Percentiles rank a stretch among this genome's conserved stretches.
Conservation (phyloP, 1,140 invertebrate genomes). For the Brachionus sp. region DNA sequence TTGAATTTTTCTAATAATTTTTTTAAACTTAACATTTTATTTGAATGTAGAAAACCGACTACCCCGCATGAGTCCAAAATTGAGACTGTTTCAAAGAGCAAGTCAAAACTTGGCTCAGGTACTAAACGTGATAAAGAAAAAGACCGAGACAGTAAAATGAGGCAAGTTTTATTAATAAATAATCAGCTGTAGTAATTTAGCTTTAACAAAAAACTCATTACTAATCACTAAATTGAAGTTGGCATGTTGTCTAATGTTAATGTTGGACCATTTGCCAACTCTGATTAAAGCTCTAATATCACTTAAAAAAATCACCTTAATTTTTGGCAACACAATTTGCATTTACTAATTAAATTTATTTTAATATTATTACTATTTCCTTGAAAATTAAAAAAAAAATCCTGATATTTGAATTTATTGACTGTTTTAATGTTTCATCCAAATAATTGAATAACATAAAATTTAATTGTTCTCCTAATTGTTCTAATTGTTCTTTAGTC, state of each 20-base stretch:
- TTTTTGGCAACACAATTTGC: not conserved
- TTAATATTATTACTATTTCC: too few species aligned
- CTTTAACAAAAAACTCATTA: not conserved
- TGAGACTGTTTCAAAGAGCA: not conserved
- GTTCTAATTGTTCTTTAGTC: not conserved
- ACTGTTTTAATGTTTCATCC: not conserved
- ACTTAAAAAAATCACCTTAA: not conserved
- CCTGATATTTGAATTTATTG: not conserved
- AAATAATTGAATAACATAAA: not conserved
- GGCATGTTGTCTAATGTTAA: not conserved
- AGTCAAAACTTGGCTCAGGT: constrained; percentile 23
- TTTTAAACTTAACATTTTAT: not conserved
- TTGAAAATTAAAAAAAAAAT: too few species aligned
- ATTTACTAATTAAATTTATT: not conserved
- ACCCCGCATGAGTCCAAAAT: constrained; percentile 10
- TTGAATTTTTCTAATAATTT: not conserved
- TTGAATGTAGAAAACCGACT: not conserved
- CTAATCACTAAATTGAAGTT: not conserved
- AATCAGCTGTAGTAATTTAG: constrained; percentile 1
- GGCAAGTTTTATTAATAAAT: constrained; percentile 19
- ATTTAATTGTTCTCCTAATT: not conserved
- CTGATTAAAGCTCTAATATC: not conserved
- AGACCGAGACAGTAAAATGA: constrained; percentile 27
- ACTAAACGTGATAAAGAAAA: constrained; percentile 41
- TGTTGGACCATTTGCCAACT: not conserved